These are phyloP conservation scores for Otus scops DNA, from an alignment of 2,797 vertebrate genomes.

Conservation along the genomic window DNA sequence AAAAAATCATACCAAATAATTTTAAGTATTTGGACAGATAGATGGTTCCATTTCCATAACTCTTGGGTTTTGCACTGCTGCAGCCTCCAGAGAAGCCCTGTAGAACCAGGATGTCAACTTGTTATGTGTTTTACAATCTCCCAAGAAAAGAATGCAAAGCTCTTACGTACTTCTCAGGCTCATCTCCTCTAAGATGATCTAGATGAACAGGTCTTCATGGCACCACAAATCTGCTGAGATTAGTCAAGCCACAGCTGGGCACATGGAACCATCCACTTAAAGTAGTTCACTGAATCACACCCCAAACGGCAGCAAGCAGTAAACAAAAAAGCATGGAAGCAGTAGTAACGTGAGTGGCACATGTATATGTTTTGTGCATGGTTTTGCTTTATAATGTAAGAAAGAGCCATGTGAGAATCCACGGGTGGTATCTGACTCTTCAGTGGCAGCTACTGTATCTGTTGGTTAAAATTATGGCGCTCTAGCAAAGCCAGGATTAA, in stretches of 20 bases:
- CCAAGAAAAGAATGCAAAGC: not conserved
- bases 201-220: not conserved
- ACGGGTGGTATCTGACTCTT: not conserved
- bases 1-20: accelerated
- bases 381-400: not conserved
- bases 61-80: not conserved
- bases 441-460: not conserved
- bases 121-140: not conserved
- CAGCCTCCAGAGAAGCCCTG: not conserved
- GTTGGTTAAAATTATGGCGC: not conserved
- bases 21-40: not conserved
- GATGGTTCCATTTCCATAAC: not conserved
- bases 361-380: not conserved
- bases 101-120: not conserved
- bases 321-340: not conserved
- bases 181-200: not conserved
- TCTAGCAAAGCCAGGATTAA: not conserved
- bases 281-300: not conserved
- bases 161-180: not conserved
- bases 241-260: not conserved
- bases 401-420: not conserved
- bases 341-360: not conserved
- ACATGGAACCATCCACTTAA: not conserved
- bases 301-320: not conserved
- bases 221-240: not conserved